Base-by-base conservation (phyloP, 2,113 vertebrate species). In the Lonchura striata region DNA sequence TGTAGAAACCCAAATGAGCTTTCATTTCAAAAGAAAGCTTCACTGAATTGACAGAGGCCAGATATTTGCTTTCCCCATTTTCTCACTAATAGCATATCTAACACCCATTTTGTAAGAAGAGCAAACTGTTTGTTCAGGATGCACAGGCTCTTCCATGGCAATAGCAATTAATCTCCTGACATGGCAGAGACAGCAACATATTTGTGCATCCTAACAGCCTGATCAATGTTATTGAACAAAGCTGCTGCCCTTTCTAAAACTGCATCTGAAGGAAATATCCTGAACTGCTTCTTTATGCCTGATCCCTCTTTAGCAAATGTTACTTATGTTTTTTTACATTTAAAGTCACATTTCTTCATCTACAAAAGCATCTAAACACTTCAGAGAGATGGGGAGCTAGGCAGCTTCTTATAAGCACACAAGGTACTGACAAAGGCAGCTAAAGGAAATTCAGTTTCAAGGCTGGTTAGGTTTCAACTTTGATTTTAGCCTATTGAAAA, bases 191-290 rank as follows among this genome's bases (percentile, higher is more conserved):
- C n/a, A 80, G 64, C 50, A 70, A 59, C 8, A 1, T 10, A 49
- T 74, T 31, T 70, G 47, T 54, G 49, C 60, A 77, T 81, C 64
- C 82, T 59, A 66, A 84, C 35, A 70, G 35, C 52, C 50, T 75
- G 33, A 95, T 92, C 76, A 63, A 93, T 92, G 80, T 57, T 87
- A 94, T 30, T 60, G 85, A 85, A 42, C 53, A 63, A 56, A 74
- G 39, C 35, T n/a, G 52, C 64, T 37, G 24, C 35, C 66, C 39
- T 1, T 46, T 81, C 39, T 4, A 53, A 90, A 90, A 79, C 28
- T 30, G 4, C 6, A 35, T 41, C 65, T 83, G 65, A 52, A 92
- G 78, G 50, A 86, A 94, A 63, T 3, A 50, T 10, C 35, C 60
- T 75, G n/a, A 69, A n/a, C 41, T 46, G 39, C 22, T 39, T 33